Conservation (phyloP, 92 coral and sea anemone genomes). For the Phenganax stokvisi region DNA sequence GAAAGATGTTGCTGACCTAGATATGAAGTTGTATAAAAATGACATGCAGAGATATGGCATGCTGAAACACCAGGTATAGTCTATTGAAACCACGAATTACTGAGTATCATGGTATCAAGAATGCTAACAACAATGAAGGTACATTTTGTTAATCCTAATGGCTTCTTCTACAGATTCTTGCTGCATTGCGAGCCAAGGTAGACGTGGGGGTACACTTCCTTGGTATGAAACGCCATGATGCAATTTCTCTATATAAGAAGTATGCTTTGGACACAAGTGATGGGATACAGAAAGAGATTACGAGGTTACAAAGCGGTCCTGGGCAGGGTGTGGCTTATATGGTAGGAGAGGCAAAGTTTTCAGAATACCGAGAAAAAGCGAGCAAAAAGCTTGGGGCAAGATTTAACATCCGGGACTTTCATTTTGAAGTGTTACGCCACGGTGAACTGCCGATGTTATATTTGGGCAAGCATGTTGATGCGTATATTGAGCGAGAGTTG, state of each 20-base stretch:
- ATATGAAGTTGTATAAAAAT: constrained; percentile 59
- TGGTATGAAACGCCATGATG: constrained; percentile 70
- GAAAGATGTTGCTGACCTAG: constrained; percentile 56
- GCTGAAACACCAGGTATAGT: constrained; percentile 82
- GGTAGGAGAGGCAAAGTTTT: constrained; percentile 54
- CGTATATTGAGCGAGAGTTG: no score
- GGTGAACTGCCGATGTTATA: constrained; percentile 74
- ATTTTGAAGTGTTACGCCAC: constrained; percentile 62
- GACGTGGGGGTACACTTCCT: constrained; percentile 74
- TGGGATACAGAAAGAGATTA: constrained; percentile 53
- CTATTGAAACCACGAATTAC: neutral
- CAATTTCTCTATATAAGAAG: constrained; percentile 53
- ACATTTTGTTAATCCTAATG: neutral
- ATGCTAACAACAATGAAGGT: no score
- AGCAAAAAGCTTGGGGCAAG: constrained; percentile 43
- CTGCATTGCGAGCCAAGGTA: constrained; percentile 69
- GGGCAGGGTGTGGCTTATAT: constrained; percentile 57
- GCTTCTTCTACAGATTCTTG: constrained; percentile 59
- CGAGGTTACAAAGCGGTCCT: constrained; percentile 69
- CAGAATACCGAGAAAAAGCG: constrained; percentile 46
- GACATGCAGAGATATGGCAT: constrained; percentile 70
- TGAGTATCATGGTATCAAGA: neutral
- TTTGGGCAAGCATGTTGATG: constrained; percentile 50
- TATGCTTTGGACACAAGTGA: constrained; percentile 86
- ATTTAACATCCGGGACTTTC: constrained; percentile 58